Base-by-base conservation (phyloP, 2,113 vertebrate genomes). In the Oplegnathus fasciatus region DNA sequence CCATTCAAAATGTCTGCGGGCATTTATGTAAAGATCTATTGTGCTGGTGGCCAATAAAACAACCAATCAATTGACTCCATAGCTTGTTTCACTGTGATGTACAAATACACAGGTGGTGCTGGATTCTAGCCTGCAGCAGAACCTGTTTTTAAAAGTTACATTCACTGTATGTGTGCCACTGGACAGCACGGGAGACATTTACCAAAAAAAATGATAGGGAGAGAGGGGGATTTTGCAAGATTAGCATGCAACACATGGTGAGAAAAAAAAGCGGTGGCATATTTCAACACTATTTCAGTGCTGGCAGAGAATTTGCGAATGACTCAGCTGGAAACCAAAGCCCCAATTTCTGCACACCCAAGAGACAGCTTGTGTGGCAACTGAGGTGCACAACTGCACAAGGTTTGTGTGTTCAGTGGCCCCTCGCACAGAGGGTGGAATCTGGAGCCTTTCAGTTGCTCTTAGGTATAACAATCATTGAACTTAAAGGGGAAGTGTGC, bases 251-350 rank as follows among this genome's bases (percentile, higher is more conserved):
- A 48, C 48, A 74, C 46, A 48, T 80, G 46, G 54, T 66, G 37
- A 78, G 67, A 40, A 48, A 71, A 62, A 88, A 28, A 15, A 65
- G 55, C 44, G 48, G 65, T 6, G 72, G 71, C 75, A 79, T 24
- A 81, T 78, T 75, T 82, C 37, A 83, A 66, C 83, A 44, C 57
- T 83, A 34, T 68, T 81, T 66, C 37, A 71, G 46, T 42, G 2
- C 64, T 34, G 72, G 75, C 75, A 40, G 55, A 84, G 50, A 52
- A 62, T 73, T 67, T 75, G 52, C 64, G n/a, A 67, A 64, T 72
- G 71, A 77, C 80, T 86, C 73, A 84, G 80, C 69, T 68, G 58
- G 81, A 84, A 84, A 79, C 70, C 55, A 82, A 87, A 79, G 70
- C 68, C 78, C 42, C 32, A 44, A 48, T 79, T 76, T 74, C 71